Evolutionary conservation across 2,888 invertebrate species (phyloP).

Genomic region (Blomia tropicalis): DNA sequence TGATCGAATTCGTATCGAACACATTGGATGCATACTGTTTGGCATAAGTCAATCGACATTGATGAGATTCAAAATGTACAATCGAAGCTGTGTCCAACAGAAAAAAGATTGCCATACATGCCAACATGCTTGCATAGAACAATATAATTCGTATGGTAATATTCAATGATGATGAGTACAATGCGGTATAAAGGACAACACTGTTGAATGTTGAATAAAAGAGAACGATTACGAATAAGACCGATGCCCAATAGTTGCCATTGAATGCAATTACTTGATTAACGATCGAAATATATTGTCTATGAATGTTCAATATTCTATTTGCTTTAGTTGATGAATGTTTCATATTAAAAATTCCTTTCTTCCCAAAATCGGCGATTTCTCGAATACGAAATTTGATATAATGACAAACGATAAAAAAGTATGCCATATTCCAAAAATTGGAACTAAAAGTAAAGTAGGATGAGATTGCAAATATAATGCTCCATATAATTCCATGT

Average conservation of each 20-base stretch:
- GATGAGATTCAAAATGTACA: background rate
- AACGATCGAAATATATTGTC: background rate
- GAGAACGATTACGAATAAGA: background rate
- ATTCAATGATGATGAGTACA: background rate
- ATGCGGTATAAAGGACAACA: background rate
- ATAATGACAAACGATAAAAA: background rate
- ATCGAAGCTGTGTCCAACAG: constrained; percentile 4
- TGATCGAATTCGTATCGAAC: background rate
- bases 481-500: background rate
- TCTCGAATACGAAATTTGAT: background rate
- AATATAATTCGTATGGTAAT: background rate
- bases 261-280: background rate
- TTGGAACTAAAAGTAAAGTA: background rate
- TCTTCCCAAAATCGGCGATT: background rate
- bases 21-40: background rate
- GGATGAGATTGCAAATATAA: constrained; percentile 2
- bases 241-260: background rate
- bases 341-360: background rate
- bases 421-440: constrained; percentile 10
- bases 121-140: background rate
- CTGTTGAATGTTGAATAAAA: background rate
- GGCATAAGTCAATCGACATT: background rate
- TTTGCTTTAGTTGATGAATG: background rate
- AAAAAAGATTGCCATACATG: background rate
- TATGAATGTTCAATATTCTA: background rate